Base-by-base conservation (phyloP, 2,888 invertebrate species). In the Spodoptera littoralis region DNA sequence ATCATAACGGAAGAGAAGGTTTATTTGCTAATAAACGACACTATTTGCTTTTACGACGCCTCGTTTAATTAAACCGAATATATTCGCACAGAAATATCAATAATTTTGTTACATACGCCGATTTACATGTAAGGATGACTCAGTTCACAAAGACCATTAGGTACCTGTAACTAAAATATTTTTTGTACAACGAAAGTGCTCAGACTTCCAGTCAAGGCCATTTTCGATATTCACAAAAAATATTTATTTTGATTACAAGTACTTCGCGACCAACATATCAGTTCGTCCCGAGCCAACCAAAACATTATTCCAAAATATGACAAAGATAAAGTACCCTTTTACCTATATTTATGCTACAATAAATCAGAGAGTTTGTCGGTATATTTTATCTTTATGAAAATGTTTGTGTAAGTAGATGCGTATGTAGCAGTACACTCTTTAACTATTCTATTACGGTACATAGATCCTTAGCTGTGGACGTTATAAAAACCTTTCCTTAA, bases 21-120 rank as follows among this genome's bases (percentile, higher is more conserved):
- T 76, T 79, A 78, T 72, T 76, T 72, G 69, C 66, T 65, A 70
- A 62, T 66, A 70, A 57, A 66, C 52, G 76, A 65, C 65, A 72
- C 77, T 76, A 80, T 83, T 82, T 80, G 66, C 67, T 69, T 79
- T 83, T 78, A 73, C 73, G 74, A 77, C 50, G 72, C 12, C 45
- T 61, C 52, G 69, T 84, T 82, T 82, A 80, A 82, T 82, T 84
- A 77, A 79, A 76, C 71, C 65, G 69, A 70, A 70, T 69, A 69
- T 73, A 75, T 70, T 70, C 62, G 68, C 68, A 51, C 50, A 70
- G 74, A 70, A 83, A 81, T 75, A 82, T 76, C 73, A 78, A 81
- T 83, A 82, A 80, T 76, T 78, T 73, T 66, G 66, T 62, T 54
- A 61, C 62, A 63, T 50, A 52, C 53, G 8, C 27, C 45, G 50